Evolutionary conservation across 2,797 vertebrate species (phyloP).

Genomic region (Catostomus latipinnis): DNA sequence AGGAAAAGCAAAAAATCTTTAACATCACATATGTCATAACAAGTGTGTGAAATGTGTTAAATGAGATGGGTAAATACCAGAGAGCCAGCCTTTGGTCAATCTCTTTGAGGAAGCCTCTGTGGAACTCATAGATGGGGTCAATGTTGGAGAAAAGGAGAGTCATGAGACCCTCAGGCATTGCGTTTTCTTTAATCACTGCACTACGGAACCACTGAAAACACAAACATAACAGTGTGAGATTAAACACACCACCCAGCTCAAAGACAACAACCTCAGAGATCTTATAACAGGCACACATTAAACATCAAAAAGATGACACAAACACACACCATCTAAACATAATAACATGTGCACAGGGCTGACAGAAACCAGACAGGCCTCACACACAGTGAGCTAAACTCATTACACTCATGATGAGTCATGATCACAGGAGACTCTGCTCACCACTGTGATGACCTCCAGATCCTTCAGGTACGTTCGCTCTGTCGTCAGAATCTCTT

Average conservation of each 20-base stretch:
- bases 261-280: background rate
- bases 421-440: slow-evolving; percentile 51
- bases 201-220: slow-evolving; percentile 92
- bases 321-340: background rate
- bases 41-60: background rate
- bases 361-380: background rate
- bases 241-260: slow-evolving; percentile 15
- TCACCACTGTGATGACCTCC: slow-evolving; percentile 97
- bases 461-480: slow-evolving; percentile 95
- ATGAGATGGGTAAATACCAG: slow-evolving; percentile 78
- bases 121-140: slow-evolving; percentile 94
- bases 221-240: slow-evolving; percentile 12
- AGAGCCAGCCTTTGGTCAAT: slow-evolving; percentile 91
- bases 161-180: slow-evolving; percentile 90
- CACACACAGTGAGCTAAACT: background rate
- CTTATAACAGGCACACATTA: background rate
- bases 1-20: background rate
- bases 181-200: slow-evolving; percentile 89
- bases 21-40: background rate
- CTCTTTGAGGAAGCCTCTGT: slow-evolving; percentile 91
- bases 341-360: background rate
- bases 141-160: slow-evolving; percentile 93
- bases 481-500: slow-evolving; percentile 97
- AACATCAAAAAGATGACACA: slow-evolving; percentile 10
- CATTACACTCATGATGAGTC: background rate